phyloP scores from a whole-genome alignment of 2,888 invertebrate species.

The Drosophila nr. perissopoda region DNA sequence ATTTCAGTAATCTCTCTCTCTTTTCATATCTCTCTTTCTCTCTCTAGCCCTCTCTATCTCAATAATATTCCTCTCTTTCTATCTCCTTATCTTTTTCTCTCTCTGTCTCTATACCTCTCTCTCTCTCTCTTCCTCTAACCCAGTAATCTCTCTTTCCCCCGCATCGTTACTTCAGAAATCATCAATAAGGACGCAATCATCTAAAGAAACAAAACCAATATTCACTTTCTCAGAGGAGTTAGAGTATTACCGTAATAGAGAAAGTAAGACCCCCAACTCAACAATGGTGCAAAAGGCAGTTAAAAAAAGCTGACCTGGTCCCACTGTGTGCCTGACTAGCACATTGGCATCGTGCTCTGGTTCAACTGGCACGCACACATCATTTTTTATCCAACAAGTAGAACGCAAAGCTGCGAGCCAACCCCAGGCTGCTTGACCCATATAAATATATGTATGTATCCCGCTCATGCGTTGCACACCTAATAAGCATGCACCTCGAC shows the following conservation, averaged over 20 bases:
- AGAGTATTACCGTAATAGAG: conserved; percentile 2
- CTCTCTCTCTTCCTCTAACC: neutral
- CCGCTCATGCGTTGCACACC: conserved; percentile 32
- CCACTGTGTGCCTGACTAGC: neutral
- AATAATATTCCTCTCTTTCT: neutral
- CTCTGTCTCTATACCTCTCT: neutral
- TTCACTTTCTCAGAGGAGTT: neutral
- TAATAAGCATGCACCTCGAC: conserved; percentile 67
- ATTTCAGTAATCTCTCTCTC: neutral
- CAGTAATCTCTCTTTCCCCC: neutral
- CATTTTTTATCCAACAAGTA: conserved; percentile 63
- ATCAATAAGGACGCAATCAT: neutral
- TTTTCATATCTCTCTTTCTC: neutral
- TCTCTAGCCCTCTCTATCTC: too few relatives aligned
- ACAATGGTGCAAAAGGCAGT: conserved; percentile 32
- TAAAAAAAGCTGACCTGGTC: conserved; percentile 66
- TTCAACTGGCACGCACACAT: conserved; percentile 62
- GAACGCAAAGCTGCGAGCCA: conserved; percentile 12
- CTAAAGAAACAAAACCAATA: neutral
- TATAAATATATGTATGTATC: conserved; percentile 46
- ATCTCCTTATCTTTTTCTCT: neutral
- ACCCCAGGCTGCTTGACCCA: conserved; percentile 57
- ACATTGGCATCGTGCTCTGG: conserved; percentile 12
- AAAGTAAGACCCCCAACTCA: conserved; percentile 2
- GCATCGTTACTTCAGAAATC: neutral